These are phyloP conservation scores for Myotis yumanensis DNA, from an alignment of 2,113 vertebrate species.

Conservation along the genomic window DNA sequence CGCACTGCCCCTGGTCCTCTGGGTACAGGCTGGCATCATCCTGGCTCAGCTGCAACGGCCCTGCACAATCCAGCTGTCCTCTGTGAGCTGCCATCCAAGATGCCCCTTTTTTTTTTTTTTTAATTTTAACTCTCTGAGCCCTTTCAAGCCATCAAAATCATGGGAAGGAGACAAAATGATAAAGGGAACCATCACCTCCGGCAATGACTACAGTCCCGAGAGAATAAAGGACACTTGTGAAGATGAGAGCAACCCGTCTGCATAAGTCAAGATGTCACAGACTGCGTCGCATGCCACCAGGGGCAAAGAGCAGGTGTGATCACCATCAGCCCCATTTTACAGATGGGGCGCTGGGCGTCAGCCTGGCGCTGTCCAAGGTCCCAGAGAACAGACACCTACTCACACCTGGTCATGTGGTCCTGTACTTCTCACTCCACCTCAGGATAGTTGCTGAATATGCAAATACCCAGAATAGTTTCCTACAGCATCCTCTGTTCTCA, in stretches of 20 bases:
- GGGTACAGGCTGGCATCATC: background rate
- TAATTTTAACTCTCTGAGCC: background rate
- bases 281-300: background rate
- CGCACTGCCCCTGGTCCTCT: background rate
- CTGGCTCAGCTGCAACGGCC: background rate
- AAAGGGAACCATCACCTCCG: background rate
- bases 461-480: background rate
- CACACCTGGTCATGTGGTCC: background rate
- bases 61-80: background rate
- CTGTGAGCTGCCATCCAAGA: background rate
- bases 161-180: background rate
- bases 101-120: background rate
- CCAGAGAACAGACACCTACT: background rate
- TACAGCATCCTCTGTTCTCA: conserved; percentile 20
- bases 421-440: background rate
- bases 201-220: background rate
- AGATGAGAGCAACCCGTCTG: background rate
- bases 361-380: background rate
- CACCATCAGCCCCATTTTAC: background rate
- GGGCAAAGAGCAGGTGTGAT: background rate
- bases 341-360: background rate
- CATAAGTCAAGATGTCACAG: background rate
- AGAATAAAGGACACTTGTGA: background rate
- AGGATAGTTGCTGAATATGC: background rate
- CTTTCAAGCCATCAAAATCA: background rate